These are phyloP conservation scores for Mormyrus lacerda DNA, from an alignment of 2,113 vertebrate genomes.

Conservation along the genomic window DNA sequence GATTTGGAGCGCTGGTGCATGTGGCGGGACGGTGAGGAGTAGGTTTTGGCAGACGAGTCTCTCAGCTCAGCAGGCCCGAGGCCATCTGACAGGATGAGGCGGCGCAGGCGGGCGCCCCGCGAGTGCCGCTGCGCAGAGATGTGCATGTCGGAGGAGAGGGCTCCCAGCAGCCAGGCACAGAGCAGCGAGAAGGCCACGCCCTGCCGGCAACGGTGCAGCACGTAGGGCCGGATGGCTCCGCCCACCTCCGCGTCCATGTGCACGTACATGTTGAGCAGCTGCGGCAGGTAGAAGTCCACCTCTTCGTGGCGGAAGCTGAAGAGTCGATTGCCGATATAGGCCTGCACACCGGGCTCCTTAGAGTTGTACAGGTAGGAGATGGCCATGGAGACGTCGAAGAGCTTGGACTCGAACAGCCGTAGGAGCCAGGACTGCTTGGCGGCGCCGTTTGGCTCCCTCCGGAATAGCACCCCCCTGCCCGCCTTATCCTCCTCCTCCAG, in stretches of 20 bases:
- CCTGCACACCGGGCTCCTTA: conserved; percentile 92
- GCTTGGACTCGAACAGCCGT: conserved; percentile 88
- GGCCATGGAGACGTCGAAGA: conserved; percentile 96
- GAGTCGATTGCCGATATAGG: conserved; percentile 89
- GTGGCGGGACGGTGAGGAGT: conserved; percentile 78
- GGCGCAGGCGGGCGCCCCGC: conserved; percentile 80
- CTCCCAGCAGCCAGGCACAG: conserved; percentile 84
- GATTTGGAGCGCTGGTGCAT: conserved; percentile 97
- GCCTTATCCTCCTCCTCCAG: conserved; percentile 17
- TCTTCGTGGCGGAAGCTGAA: conserved; percentile 86
- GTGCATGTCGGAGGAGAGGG: conserved; percentile 95
- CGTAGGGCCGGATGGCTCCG: conserved; percentile 90
- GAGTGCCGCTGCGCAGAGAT: conserved; percentile 93
- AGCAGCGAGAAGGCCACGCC: conserved; percentile 86
- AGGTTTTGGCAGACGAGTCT: not conserved
- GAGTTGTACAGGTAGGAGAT: conserved; percentile 95
- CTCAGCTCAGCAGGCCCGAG: conserved; percentile 69
- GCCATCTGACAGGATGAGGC: conserved; percentile 87
- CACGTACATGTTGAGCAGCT: conserved; percentile 97
- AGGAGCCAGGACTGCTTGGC: conserved; percentile 91
- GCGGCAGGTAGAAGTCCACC: conserved; percentile 87
- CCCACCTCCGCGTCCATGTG: conserved; percentile 96
- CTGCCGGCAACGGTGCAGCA: conserved; percentile 90
- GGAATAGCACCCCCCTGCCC: not conserved
- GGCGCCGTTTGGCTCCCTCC: conserved; percentile 71